Evolutionary conservation across 2,888 invertebrate species (phyloP), one percentile per base, ranked within the genome.

Genomic region (Dendrolimus pini): DNA sequence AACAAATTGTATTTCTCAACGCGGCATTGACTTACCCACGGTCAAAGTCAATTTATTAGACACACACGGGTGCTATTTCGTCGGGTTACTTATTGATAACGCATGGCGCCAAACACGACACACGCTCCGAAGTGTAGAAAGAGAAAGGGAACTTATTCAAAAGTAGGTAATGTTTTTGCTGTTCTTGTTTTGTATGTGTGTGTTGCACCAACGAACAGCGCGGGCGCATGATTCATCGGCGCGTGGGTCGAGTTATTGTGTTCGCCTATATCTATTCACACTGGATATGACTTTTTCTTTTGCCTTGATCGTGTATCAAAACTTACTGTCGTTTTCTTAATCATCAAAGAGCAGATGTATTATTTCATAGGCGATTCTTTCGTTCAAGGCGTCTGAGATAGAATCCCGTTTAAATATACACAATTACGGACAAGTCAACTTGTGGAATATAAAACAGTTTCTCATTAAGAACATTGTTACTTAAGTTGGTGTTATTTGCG

Each of bases 81-180:
- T 78, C 75, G 68, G 61, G 70, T 69, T 78, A 70, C 77, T 76
- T 79, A 74, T 79, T 77, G 77, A 74, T 78, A 78, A 75, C 76
- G 70, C 82, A 78, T 84, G 80, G 82, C 79, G 80, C 78, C 78
- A 71, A 80, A 75, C 80, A 72, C 70, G 71, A 72, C 76, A 68
- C 77, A 78, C 77, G 79, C 78, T 82, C 74, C 65, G 73, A 85
- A 82, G 82, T 85, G 84, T 88, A 88, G 89, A 89, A 89, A 89
- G 89, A 90, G 90, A 90, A 89, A 90, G 89, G 89, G 79, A 85
- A 83, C 85, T 83, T 88, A 89, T 88, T 85, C 83, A 89, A 89
- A 90, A 89, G 89, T 90, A 83, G 90, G 90, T 89, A 89, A 90
- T 89, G 89, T 89, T 90, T 89, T 89, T 89, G 88, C 88, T 78